Base-by-base conservation (phyloP, 2,797 vertebrate genomes). In the Argyrosomus regius region DNA sequence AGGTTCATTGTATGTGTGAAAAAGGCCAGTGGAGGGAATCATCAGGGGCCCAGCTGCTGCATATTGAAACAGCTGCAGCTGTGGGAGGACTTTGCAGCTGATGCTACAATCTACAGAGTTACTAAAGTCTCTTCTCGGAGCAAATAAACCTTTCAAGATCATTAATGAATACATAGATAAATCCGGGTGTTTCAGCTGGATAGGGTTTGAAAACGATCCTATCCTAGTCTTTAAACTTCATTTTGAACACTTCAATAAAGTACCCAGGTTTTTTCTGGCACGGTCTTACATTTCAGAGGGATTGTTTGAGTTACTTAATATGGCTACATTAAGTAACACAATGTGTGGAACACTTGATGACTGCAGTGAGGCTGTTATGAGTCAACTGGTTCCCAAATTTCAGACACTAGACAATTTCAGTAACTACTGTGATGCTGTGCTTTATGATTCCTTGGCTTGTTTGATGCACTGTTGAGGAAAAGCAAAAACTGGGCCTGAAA, bases 51-150 rank as follows among this genome's bases (percentile, higher is more conserved):
- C 74, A 80, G 63, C 78, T 82, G 84, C 75, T 83, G 52, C 72
- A 13, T 87, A 68, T 72, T 78, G 76, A 82, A 85, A 85, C 82
- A 83, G 84, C 78, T 86, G 78, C 76, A 71, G 68, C 72, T 71
- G 57, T 45, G n/a, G 62, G 58, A 63, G 26, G 65, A 59, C 64
- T 54, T 43, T 61, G 52, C 79, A 81, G 77, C 59, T 62, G 66
- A 72, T 31, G 67, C 49, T 76, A 31, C 46, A 60, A 63, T 58
- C 41, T 10, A 22, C 24, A n/a, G 26, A 10, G 35, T 13, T 22
- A 54, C 24, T 39, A 72, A 58, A 45, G 76, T 48, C 39, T 45
- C 20, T 2, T 71, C 73, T 52, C 14, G 22, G 60, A 57, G 24
- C 11, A 56, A 35, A 59, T 26, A 7, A 63, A 41, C 16, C 13